Evolutionary conservation across 2,888 invertebrate genomes (phyloP).

Genomic region (Argyresthia goedartella): DNA sequence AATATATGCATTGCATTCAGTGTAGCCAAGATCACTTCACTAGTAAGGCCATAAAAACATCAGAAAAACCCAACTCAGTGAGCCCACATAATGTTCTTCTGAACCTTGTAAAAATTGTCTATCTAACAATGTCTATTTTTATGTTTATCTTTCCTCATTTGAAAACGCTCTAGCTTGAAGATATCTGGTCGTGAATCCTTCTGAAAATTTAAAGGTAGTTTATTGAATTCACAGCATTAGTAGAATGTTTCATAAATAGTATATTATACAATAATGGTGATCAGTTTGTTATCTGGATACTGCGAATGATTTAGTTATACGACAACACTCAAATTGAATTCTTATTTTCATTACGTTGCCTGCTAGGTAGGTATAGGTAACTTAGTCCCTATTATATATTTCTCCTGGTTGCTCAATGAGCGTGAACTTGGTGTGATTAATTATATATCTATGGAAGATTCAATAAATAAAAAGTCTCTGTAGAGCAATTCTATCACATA

Average conservation of each 20-base stretch:
- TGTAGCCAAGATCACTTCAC: slow-evolving; percentile 12
- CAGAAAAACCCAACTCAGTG: slow-evolving; percentile 22
- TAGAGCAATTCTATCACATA: slow-evolving; percentile 69
- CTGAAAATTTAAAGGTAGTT: no score
- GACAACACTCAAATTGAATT: no score
- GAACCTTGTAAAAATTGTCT: slow-evolving; percentile 40
- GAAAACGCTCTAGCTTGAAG: no score
- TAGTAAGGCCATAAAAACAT: slow-evolving; percentile 49
- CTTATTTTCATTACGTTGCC: no score
- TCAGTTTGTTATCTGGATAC: no score
- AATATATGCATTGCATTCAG: not conserved
- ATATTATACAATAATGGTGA: no score
- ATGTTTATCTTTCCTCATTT: no score
- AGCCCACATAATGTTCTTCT: slow-evolving; percentile 7
- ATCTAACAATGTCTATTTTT: slow-evolving; percentile 26
- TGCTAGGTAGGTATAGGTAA: slow-evolving; percentile 13
- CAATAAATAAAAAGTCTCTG: slow-evolving; percentile 60
- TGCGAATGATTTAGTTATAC: no score
- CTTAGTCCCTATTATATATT: slow-evolving; percentile 25
- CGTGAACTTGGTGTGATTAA: slow-evolving; percentile 32
- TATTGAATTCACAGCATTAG: no score
- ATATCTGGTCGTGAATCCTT: no score
- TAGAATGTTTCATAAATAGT: no score
- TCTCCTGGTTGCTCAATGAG: slow-evolving; percentile 23
- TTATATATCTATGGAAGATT: slow-evolving; percentile 50